These are phyloP conservation scores for Rhodeus uyekii DNA, from an alignment of 2,797 vertebrate genomes.

Conservation along the genomic window DNA sequence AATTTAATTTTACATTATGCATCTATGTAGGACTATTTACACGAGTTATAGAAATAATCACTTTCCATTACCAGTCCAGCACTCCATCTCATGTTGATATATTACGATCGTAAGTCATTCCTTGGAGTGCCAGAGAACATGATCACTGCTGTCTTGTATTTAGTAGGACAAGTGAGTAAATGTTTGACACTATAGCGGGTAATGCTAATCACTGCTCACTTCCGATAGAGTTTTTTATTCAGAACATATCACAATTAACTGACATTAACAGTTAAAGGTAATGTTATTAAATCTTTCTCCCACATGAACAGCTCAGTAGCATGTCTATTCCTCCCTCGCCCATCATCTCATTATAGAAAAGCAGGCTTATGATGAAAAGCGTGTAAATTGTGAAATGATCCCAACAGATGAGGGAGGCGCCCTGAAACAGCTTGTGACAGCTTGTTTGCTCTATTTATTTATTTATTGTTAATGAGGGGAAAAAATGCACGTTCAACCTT, in stretches of 20 bases:
- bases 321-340: background rate
- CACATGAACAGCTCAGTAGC: background rate
- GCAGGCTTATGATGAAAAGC: conserved; percentile 1
- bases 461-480: background rate
- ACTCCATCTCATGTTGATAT: conserved; percentile 13
- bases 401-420: conserved; percentile 4
- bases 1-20: background rate
- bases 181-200: background rate
- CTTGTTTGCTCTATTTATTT: background rate
- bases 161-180: conserved; percentile 7
- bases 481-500: background rate
- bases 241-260: background rate
- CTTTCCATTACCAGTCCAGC: background rate
- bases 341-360: background rate
- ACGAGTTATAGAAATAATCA: background rate
- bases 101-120: conserved; percentile 17
- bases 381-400: conserved; percentile 12
- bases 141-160: conserved; percentile 2
- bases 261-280: conserved; percentile 25
- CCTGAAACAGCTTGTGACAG: background rate
- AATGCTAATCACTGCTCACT: background rate
- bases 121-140: conserved; percentile 14
- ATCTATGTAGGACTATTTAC: background rate
- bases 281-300: background rate
- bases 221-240: conserved; percentile 6